Percentiles rank a stretch among this genome's conserved stretches.
Evolutionary conservation across 2,113 vertebrate species (phyloP).

Genomic region (Halcyon senegalensis): DNA sequence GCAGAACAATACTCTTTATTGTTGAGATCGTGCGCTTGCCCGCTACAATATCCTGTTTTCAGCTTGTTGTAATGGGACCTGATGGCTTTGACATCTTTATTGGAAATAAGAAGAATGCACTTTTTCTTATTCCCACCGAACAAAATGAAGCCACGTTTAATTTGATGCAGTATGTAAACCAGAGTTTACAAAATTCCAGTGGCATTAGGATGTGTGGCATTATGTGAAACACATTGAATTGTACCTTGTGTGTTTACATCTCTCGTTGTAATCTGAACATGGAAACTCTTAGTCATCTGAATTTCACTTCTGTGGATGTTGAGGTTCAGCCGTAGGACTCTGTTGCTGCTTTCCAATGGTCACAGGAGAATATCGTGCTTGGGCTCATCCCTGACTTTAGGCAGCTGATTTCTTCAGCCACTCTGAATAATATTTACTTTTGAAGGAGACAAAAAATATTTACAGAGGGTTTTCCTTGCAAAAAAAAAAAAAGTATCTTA

Average conservation of each 20-base stretch:
- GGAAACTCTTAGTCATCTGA: background rate
- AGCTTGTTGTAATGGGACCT: rapidly evolving
- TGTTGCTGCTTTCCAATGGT: background rate
- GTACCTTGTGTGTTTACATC: background rate
- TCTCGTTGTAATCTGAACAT: background rate
- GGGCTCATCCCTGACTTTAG: background rate
- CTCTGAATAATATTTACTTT: background rate
- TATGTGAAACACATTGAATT: background rate
- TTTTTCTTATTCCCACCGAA: background rate
- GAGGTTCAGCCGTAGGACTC: background rate
- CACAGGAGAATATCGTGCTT: no score
- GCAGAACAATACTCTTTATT: no score
- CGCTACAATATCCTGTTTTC: background rate
- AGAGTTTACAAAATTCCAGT: background rate
- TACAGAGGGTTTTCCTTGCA: background rate
- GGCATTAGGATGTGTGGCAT: background rate
- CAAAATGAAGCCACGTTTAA: background rate
- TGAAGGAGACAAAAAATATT: background rate
- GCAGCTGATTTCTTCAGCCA: background rate
- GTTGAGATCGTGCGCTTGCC: background rate
- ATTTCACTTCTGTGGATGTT: background rate
- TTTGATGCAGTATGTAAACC: background rate
- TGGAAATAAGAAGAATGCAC: background rate
- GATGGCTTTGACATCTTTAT: background rate
- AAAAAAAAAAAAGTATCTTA: background rate